Evolutionary conservation across 2,888 invertebrate genomes (phyloP), one percentile per base, ranked within the genome.

Genomic region (Synanthedon andrenaeformis): DNA sequence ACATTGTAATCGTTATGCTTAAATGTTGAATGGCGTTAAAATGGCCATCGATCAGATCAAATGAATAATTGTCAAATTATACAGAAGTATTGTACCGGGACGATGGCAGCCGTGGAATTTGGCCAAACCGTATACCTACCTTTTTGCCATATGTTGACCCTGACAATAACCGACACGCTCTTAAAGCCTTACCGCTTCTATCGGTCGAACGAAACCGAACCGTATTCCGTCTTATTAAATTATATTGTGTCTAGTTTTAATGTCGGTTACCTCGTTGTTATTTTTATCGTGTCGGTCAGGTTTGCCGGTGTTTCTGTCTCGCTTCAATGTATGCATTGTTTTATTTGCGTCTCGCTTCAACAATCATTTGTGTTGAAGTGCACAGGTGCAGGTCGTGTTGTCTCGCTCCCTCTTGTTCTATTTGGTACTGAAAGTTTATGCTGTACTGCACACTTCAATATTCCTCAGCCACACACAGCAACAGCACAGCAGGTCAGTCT

Each of bases 121-220:
- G 74, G 74, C 74, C 70, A 69, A 56, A 67, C 71, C 67, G 62
- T 35, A 10, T 10, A 66, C 68, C 70, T 69, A 69, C 70, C 66
- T 79, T 82, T 84, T 80, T 68, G 79, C 84, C 85, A 86, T 84
- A 82, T 83, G 84, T 76, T 81, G 85, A 83, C 85, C 85, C 82
- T 86, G 84, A 77, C 80, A 77, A 76, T 81, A 78, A 76, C 76
- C 72, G 62, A 61, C 56, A 52, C 60, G 58, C 58, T 55, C n/a
- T 53, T 50, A 62, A 61, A 67, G 62, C 62, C 63, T 63, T 61
- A 52, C 41, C 14, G 41, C 6, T 49, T 19, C n/a, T 14, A 6
- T 45, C 45, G 3, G 8, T 14, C 45, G 11, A 6, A 13, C 45
- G 13, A 45, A 45, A 45, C 13, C n/a, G 13, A 3, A 45, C 12